phyloP scores from a whole-genome alignment of 2,797 vertebrate genomes.

The Scleropages formosus region DNA sequence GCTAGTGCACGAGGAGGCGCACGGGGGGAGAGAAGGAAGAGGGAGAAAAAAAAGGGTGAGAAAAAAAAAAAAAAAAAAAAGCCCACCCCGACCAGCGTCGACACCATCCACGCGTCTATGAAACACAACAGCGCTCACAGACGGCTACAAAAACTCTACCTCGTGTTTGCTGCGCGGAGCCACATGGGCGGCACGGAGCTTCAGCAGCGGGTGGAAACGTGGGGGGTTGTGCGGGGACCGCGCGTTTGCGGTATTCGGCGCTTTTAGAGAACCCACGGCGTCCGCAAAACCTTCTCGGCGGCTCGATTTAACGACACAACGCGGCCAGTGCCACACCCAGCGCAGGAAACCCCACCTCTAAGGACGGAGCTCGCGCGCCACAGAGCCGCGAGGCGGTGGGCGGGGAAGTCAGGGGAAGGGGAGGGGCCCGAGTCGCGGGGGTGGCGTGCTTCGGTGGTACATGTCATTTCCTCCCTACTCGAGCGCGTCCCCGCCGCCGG shows the following conservation, averaged over 20 bases:
- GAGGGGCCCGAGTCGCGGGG: neutral
- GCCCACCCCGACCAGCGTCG: no score
- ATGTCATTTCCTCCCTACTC: neutral
- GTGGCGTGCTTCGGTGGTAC: neutral
- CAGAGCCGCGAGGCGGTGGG: neutral
- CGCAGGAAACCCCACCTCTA: conserved; percentile 26
- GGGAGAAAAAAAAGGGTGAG: no score
- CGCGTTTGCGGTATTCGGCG: neutral
- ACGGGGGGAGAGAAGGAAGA: no score
- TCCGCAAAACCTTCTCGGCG: neutral
- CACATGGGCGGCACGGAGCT: conserved; percentile 27
- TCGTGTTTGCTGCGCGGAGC: conserved; percentile 1
- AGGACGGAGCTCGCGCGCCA: neutral
- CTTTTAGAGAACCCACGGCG: neutral
- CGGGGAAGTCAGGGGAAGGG: neutral
- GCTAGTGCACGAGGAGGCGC: no score
- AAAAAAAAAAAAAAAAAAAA: no score
- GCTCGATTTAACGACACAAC: conserved; percentile 10
- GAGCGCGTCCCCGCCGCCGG: neutral
- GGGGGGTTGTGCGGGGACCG: neutral
- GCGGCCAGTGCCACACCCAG: conserved; percentile 28
- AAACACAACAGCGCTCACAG: neutral
- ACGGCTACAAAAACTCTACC: conserved; percentile 3
- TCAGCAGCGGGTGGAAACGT: conserved; percentile 16
- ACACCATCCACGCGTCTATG: no score